phyloP scores from a whole-genome alignment of 2,797 vertebrate genomes.

The Phoebastria nigripes region DNA sequence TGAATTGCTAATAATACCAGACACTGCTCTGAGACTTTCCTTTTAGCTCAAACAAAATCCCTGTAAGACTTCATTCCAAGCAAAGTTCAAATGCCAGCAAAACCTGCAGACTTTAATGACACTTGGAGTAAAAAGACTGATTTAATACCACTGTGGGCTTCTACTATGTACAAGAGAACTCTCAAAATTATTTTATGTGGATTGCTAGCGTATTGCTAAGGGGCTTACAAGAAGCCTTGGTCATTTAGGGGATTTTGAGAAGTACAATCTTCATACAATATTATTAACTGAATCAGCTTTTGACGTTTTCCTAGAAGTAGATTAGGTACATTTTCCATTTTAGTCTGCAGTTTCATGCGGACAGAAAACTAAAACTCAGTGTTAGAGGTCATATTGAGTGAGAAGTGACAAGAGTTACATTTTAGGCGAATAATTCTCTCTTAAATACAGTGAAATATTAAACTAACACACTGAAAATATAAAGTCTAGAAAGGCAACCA shows the following conservation, averaged over 20 bases:
- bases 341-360: background rate
- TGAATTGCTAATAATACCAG: background rate
- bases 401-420: background rate
- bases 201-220: background rate
- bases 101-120: background rate
- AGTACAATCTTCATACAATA: background rate
- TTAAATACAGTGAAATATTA: background rate
- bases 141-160: conserved; percentile 31
- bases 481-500: background rate
- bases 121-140: conserved; percentile 22
- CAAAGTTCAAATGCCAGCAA: background rate
- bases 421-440: background rate
- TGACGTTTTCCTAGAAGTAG: conserved; percentile 30
- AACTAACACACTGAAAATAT: background rate
- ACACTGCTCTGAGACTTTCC: background rate
- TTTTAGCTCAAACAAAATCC: background rate
- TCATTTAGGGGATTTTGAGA: conserved; percentile 23
- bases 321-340: conserved; percentile 13
- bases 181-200: conserved; percentile 54
- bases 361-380: background rate
- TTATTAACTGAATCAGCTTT: conserved; percentile 28
- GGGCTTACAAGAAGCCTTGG: background rate
- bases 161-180: conserved; percentile 9
- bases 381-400: background rate
- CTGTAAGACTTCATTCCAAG: background rate